Evolutionary conservation across 2,113 vertebrate genomes (phyloP), one percentile per base, ranked within the genome.

Genomic region (Limnothrissa miodon): DNA sequence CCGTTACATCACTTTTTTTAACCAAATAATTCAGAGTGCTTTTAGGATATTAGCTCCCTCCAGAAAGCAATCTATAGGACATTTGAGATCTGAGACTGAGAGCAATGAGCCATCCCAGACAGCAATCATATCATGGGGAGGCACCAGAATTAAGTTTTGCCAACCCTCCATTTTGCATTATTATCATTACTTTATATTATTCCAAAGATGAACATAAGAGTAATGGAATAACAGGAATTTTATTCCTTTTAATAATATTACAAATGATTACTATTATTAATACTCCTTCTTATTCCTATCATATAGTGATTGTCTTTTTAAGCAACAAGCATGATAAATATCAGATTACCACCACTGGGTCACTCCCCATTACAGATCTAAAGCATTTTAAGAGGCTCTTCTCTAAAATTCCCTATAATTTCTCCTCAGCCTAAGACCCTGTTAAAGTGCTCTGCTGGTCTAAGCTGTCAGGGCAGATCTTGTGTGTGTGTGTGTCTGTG

Each of bases 41-140:
- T 95, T 94, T 92, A 92, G 93, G 89, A 92, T 89, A 87, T 92
- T 88, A 84, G 45, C 85, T 91, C 81, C 91, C 88, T 90, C 81
- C 86, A 83, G 89, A 87, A 90, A 89, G 89, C 83, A 84, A 85
- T 85, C 83, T 79, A 48, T 86, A 66, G 59, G 83, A 78, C 74
- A 44, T 85, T 83, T 85, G 78, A 48, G 45, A 51, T 78, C 66
- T 53, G 78, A 85, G 87, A 83, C 42, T 39, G 42, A 85, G 84
- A 86, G 84, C 82, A 66, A 78, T 83, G 42, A 70, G 59, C 87
- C 84, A 84, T 87, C 85, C 33, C 36, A 81, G 79, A 84, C 82
- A 80, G 66, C 86, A 90, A 83, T 88, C 79, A 87, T 89, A 89
- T 87, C 83, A 85, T 39, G 80, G 80, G 44, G n/a, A 84, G 80